Percentiles rank a stretch among this genome's conserved stretches.
Evolutionary conservation across 2,797 vertebrate species (phyloP).

Genomic region (Varecia variegata): DNA sequence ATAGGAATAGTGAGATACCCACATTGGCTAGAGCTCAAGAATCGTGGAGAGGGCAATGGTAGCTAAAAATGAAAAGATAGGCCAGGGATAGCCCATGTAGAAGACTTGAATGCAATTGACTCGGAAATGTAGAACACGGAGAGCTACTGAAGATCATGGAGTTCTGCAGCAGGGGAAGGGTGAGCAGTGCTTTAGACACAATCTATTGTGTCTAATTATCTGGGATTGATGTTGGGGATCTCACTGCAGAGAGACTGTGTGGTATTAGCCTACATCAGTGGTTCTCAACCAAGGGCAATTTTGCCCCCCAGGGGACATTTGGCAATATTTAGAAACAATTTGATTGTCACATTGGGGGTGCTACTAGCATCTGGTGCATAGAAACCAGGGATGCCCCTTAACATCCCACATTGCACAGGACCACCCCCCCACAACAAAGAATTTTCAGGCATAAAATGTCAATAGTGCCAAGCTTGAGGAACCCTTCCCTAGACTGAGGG

Average conservation of each 20-base stretch:
- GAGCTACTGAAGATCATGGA: not conserved
- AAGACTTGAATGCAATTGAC: not conserved
- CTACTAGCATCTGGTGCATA: not conserved
- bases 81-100: not conserved
- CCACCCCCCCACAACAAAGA: not conserved
- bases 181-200: not conserved
- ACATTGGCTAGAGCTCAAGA: not conserved
- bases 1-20: not conserved
- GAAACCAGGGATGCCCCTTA: not conserved
- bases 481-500: not conserved
- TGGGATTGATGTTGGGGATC: not conserved
- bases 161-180: not conserved
- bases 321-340: constrained; percentile 17
- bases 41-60: not conserved
- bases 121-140: not conserved
- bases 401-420: not conserved
- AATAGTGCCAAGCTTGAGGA: not conserved
- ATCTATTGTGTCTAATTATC: not conserved
- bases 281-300: not conserved
- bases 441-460: not conserved
- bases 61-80: not conserved
- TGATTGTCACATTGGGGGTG: not conserved
- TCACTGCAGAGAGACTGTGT: not conserved
- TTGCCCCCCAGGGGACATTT: not conserved
- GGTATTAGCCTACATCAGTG: not conserved